Evolutionary conservation across 2,888 invertebrate genomes (phyloP).

Genomic region (Mycalesis mineus): DNA sequence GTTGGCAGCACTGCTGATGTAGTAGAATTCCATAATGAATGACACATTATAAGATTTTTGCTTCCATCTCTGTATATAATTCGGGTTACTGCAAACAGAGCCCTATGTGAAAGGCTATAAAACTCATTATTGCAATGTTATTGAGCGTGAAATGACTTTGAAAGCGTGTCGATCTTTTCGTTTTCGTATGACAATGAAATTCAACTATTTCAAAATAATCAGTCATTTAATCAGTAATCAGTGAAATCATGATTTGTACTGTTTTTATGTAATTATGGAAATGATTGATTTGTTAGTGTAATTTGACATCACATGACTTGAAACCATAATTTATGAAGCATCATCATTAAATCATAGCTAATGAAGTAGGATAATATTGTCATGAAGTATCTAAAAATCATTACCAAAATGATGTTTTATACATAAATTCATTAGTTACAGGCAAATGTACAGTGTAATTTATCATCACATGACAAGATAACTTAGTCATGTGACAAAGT

Average conservation of each 20-base stretch:
- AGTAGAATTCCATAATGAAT: constrained; percentile 27
- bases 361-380: no score
- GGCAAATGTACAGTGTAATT: background rate
- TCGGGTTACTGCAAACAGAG: background rate
- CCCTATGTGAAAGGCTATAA: background rate
- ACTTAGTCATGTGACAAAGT: constrained; percentile 56
- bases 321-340: no score
- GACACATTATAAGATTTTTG: constrained; percentile 19
- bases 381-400: no score
- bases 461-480: constrained; percentile 53
- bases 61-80: background rate
- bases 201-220: background rate
- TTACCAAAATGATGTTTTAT: no score
- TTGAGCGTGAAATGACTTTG: background rate
- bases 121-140: background rate
- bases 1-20: constrained; percentile 48
- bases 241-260: no score
- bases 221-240: background rate
- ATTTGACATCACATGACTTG: no score
- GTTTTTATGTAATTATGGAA: no score
- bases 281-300: no score
- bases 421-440: no score
- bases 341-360: no score
- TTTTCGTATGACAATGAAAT: constrained; percentile 3
- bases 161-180: background rate